Conservation (phyloP, 2,888 invertebrate genomes). For the Lithophane leautieri region DNA sequence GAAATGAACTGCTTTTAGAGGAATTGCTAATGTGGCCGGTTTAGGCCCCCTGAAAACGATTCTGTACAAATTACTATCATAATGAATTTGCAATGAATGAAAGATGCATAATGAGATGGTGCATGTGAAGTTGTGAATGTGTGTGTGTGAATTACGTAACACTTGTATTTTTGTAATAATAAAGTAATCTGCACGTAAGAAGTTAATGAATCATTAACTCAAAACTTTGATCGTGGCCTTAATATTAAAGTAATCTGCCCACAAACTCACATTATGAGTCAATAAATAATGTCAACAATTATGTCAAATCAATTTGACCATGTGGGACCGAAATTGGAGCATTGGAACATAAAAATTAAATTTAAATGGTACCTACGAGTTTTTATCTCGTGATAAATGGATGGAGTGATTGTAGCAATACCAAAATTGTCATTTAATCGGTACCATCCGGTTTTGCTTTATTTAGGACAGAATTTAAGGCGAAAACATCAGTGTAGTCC, state of each 20-base stretch:
- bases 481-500: too few species aligned
- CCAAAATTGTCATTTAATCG: constrained; percentile 19
- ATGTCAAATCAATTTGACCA: constrained; percentile 27
- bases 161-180: too few species aligned
- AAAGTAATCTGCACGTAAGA: too few species aligned
- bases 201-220: too few species aligned
- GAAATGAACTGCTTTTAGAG: too few species aligned
- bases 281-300: constrained; percentile 12
- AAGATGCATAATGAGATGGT: too few species aligned
- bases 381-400: background rate
- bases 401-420: background rate
- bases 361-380: constrained; percentile 7
- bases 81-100: too few species aligned
- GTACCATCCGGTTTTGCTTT: constrained; percentile 22
- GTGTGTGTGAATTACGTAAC: too few species aligned
- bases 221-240: background rate
- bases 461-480: constrained; percentile 31
- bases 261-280: background rate
- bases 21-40: too few species aligned
- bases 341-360: constrained; percentile 5
- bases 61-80: too few species aligned
- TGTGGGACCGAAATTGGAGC: constrained; percentile 9
- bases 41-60: too few species aligned
- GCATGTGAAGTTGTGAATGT: too few species aligned
- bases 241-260: background rate